Evolutionary conservation across 2,888 invertebrate genomes (phyloP).

Genomic region (Patella ulyssiponensis): DNA sequence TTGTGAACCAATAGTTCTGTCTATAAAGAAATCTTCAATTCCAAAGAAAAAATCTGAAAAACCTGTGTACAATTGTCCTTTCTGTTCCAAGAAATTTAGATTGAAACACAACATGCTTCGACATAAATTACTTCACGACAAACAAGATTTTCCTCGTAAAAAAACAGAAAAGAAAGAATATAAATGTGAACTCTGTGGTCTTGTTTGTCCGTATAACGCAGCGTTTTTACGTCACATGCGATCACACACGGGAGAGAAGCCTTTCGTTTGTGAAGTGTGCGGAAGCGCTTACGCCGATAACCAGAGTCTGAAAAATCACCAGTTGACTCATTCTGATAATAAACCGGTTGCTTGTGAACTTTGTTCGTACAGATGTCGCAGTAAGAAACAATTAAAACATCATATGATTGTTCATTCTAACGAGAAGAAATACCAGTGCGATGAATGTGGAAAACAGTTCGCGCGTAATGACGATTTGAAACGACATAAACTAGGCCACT

Average conservation of each 20-base stretch:
- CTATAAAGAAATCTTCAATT: too few species aligned
- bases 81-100: too few species aligned
- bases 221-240: not conserved
- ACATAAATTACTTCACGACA: too few species aligned
- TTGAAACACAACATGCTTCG: too few species aligned
- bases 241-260: not conserved
- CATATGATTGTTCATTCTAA: not conserved
- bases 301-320: not conserved
- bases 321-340: not conserved
- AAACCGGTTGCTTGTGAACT: not conserved
- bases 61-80: too few species aligned
- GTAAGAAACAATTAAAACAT: not conserved
- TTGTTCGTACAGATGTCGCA: not conserved
- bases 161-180: too few species aligned
- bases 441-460: not conserved
- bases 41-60: too few species aligned
- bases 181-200: not conserved
- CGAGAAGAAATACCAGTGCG: constrained; percentile 3
- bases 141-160: too few species aligned
- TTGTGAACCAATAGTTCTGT: too few species aligned
- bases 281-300: not conserved
- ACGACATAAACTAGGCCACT: not conserved
- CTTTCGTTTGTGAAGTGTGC: constrained; percentile 1
- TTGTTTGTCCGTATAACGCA: not conserved
- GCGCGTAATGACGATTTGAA: not conserved